A percentile compares a stretch with the other conserved stretches of the same genome.
Conservation (phyloP, 2,113 vertebrate genomes). For the Nesogale talazaci region DNA sequence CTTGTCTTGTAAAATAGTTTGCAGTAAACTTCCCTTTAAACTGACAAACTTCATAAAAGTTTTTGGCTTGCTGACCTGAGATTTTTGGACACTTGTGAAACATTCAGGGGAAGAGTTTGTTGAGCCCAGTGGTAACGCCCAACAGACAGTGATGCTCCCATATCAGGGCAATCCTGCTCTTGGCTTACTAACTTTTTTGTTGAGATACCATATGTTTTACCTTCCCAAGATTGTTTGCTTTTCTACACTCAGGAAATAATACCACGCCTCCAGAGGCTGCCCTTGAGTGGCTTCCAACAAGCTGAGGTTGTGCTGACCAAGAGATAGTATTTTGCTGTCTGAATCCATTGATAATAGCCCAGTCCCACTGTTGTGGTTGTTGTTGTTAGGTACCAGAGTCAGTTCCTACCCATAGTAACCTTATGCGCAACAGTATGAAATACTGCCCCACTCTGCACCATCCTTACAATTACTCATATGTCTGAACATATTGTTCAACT, state of each 20-base stretch:
- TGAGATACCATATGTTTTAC: background rate
- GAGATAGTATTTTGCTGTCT: slow-evolving; percentile 56
- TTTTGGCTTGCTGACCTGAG: background rate
- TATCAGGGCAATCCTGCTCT: background rate
- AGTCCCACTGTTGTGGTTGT: background rate
- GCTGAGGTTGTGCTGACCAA: background rate
- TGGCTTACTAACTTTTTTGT: background rate
- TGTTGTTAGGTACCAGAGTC: no score
- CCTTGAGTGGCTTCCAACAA: background rate
- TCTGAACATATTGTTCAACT: no score
- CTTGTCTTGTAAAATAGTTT: background rate
- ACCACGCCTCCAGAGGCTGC: background rate
- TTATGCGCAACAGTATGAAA: no score
- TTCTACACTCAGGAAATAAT: background rate
- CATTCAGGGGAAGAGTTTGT: background rate
- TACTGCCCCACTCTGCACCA: no score
- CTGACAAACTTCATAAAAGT: background rate
- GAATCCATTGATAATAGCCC: background rate
- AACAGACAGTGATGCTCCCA: no score
- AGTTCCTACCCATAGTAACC: no score
- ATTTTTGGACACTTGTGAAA: background rate
- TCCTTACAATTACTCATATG: no score
- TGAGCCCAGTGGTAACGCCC: background rate
- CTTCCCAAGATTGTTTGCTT: background rate
- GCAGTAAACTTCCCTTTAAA: background rate